phyloP scores from a whole-genome alignment of 2,888 invertebrate genomes.

The Drosophila nigricruria region DNA sequence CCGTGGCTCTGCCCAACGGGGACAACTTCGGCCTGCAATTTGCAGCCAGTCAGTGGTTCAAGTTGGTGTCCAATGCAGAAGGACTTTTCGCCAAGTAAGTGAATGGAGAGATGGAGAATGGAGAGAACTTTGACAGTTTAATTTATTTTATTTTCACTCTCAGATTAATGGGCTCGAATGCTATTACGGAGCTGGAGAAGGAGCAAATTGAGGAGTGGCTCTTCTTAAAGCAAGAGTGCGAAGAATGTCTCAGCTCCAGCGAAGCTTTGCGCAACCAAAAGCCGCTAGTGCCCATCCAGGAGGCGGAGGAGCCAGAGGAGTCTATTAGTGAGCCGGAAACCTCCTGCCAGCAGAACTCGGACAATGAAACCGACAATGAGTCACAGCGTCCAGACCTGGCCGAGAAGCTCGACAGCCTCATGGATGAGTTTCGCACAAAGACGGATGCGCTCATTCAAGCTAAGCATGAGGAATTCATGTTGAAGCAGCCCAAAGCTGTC shows the following conservation, averaged over 20 bases:
- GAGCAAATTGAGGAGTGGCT: conserved; percentile 93
- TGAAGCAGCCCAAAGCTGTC: conserved; percentile 84
- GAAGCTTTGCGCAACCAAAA: conserved; percentile 82
- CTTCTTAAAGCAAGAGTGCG: conserved; percentile 94
- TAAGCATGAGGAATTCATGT: conserved; percentile 88
- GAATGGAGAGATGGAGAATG: no score
- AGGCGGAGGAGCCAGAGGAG: conserved; percentile 88
- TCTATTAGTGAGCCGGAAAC: conserved; percentile 88
- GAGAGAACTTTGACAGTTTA: background rate
- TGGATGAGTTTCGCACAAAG: conserved; percentile 90
- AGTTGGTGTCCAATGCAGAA: conserved; percentile 93
- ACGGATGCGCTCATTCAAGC: conserved; percentile 89
- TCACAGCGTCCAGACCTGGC: conserved; percentile 89
- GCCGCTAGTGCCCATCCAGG: conserved; percentile 85
- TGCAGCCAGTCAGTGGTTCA: conserved; percentile 93
- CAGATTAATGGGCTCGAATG: conserved; percentile 88
- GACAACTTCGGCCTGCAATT: conserved; percentile 90
- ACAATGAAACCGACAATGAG: conserved; percentile 86
- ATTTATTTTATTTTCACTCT: background rate
- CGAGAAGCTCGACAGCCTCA: conserved; percentile 90
- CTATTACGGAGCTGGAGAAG: conserved; percentile 90
- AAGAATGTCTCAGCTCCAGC: conserved; percentile 88
- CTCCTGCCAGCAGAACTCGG: conserved; percentile 83
- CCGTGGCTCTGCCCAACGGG: conserved; percentile 32
- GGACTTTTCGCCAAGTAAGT: conserved; percentile 89